These are phyloP conservation scores for Eudasyphora cyanicolor DNA, from an alignment of 2,888 invertebrate species.

Conservation along the genomic window DNA sequence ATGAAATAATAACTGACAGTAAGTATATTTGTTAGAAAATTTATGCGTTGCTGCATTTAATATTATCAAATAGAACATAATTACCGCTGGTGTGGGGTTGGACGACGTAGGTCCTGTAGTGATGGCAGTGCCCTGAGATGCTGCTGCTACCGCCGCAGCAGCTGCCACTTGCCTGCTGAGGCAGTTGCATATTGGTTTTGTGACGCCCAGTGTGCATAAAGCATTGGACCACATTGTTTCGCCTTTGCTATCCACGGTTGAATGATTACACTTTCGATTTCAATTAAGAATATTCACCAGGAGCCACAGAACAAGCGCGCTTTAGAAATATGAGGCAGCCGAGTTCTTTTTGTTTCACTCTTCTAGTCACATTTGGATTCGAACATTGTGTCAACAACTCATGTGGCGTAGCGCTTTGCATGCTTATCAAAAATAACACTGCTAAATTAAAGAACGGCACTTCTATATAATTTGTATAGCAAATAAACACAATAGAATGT, in stretches of 20 bases:
- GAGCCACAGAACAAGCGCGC: too few relatives aligned
- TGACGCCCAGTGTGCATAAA: constrained; percentile 80
- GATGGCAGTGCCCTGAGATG: constrained; percentile 72
- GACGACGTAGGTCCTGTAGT: constrained; percentile 74
- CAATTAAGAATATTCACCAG: constrained; percentile 17
- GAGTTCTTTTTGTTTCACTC: background rate
- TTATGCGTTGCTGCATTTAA: too few relatives aligned
- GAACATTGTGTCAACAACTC: too few relatives aligned
- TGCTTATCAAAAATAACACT: background rate
- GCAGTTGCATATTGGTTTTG: constrained; percentile 80
- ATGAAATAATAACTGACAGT: too few relatives aligned
- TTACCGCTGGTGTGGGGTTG: constrained; percentile 74
- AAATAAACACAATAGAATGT: too few relatives aligned
- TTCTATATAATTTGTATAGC: too few relatives aligned
- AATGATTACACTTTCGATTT: constrained; percentile 41
- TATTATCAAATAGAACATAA: too few relatives aligned
- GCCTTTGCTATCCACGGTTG: constrained; percentile 76
- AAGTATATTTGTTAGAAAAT: too few relatives aligned
- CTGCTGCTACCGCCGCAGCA: constrained; percentile 77
- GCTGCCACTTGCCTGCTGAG: constrained; percentile 80
- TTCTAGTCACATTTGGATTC: background rate
- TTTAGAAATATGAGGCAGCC: too few relatives aligned
- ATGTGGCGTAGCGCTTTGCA: background rate
- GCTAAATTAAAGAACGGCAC: too few relatives aligned
- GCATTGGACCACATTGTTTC: constrained; percentile 80